Conservation (phyloP, 2,113 vertebrate genomes). For the Equus quagga region DNA sequence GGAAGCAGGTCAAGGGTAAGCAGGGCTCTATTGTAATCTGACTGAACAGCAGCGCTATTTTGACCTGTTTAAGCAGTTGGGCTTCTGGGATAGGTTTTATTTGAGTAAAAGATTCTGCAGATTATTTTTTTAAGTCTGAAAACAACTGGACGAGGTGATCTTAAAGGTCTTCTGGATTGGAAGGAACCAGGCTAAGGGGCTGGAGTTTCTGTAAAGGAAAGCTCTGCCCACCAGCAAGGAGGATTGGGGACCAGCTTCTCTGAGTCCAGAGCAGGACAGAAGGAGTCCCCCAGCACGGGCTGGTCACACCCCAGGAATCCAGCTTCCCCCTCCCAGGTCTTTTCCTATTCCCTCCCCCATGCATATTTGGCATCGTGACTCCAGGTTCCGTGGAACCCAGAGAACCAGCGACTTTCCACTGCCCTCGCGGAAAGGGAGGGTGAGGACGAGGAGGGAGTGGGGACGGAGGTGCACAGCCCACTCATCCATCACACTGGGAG, state of each 20-base stretch:
- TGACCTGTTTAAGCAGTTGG: background rate
- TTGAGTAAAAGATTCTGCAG: background rate
- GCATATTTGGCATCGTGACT: background rate
- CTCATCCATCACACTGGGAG: background rate
- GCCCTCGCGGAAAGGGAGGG: background rate
- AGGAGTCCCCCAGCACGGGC: background rate
- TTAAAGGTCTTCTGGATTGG: background rate
- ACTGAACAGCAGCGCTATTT: background rate
- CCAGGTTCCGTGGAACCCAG: background rate
- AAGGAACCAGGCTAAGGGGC: background rate
- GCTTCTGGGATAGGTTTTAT: background rate
- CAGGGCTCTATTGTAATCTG: background rate
- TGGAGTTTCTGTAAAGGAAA: background rate
- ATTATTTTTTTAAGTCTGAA: background rate
- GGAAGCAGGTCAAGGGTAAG: background rate
- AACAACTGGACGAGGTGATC: background rate
- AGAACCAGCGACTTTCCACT: fast-evolving
- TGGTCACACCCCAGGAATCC: background rate
- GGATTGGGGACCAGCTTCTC: background rate
- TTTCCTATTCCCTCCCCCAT: fast-evolving
- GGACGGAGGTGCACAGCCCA: fast-evolving
- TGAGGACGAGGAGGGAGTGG: fast-evolving
- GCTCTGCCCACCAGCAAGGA: background rate
- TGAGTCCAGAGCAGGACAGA: background rate
- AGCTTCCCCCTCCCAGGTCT: background rate